Evolutionary conservation across 2,888 invertebrate species (phyloP), one percentile per base, ranked within the genome.

Genomic region (Lycaena phlaeas): DNA sequence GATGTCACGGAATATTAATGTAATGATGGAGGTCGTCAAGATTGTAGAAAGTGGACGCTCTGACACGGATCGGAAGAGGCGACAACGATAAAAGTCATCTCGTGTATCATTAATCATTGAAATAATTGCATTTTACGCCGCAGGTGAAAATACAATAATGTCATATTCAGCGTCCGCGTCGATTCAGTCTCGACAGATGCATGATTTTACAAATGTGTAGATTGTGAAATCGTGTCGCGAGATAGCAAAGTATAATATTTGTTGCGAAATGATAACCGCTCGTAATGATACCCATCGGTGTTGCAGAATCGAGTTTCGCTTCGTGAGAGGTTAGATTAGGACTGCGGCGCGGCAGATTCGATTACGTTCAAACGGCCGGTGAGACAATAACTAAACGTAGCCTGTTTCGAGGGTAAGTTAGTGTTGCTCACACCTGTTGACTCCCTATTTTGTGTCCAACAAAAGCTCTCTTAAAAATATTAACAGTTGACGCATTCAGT

Each of bases 321-420:
- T 64, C 70, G 68, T 68, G 71, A 73, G 71, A 68, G 63, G 66
- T 70, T 69, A 67, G 61, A 64, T 64, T 61, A 59, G 64, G n/a
- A n/a, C n/a, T 56, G 59, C 60, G 54, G 65, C 60, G 59, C 57
- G 59, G 62, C 64, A 54, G 59, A 68, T 72, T 74, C 72, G 70
- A 72, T 75, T 74, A 72, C 57, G 59, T 68, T 65, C 65, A 66
- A 70, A 67, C 59, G 64, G 55, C 54, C 52, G 54, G 53, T 57
- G 62, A 72, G 68, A 14, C 39, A 39, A 68, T 68, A n/a, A n/a
- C n/a, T n/a, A n/a, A n/a, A n/a, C 62, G 56, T 50, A 40, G 38
- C 40, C 42, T 30, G 40, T 29, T 10, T 22, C 18, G 27, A 27
- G 31, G 12, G 29, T 28, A 44, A 50, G 62, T 40, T 26, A 31